Conservation (phyloP, 2,888 invertebrate genomes). For the Frankliniella intonsa region DNA sequence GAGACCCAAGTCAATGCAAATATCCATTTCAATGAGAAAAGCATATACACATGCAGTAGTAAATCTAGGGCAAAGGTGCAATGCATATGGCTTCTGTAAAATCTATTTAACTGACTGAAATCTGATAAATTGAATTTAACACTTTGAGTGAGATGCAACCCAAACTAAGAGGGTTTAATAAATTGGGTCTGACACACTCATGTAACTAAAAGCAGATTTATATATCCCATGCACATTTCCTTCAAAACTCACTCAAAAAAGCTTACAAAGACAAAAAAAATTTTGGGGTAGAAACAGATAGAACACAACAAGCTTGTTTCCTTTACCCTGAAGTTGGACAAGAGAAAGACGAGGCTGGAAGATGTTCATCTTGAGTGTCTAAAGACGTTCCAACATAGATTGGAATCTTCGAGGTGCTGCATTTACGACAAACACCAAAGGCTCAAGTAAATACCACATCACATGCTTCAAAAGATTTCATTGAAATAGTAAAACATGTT, state of each 20-base stretch:
- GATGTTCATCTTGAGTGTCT: constrained; percentile 49
- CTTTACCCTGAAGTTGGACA: constrained; percentile 37
- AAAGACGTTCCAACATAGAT: constrained; percentile 62
- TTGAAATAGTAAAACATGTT: not conserved
- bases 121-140: not conserved
- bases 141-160: not conserved
- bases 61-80: not conserved
- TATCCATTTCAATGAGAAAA: not conserved
- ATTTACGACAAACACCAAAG: constrained; percentile 51
- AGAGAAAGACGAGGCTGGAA: constrained; percentile 44
- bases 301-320: constrained; percentile 31
- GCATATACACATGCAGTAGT: not conserved
- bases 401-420: constrained; percentile 67
- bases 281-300: constrained; percentile 33
- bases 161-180: constrained; percentile 28
- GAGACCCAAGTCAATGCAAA: not conserved
- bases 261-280: constrained; percentile 32
- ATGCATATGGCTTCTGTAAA: not conserved
- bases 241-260: too few relatives aligned
- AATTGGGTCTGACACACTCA: constrained; percentile 31
- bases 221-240: too few relatives aligned
- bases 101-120: not conserved
- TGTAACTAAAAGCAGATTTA: not conserved
- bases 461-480: constrained; percentile 36
- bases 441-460: constrained; percentile 46